Evolutionary conservation across 2,888 invertebrate genomes (phyloP).

Genomic region (Hermaeophaga mercurialis): DNA sequence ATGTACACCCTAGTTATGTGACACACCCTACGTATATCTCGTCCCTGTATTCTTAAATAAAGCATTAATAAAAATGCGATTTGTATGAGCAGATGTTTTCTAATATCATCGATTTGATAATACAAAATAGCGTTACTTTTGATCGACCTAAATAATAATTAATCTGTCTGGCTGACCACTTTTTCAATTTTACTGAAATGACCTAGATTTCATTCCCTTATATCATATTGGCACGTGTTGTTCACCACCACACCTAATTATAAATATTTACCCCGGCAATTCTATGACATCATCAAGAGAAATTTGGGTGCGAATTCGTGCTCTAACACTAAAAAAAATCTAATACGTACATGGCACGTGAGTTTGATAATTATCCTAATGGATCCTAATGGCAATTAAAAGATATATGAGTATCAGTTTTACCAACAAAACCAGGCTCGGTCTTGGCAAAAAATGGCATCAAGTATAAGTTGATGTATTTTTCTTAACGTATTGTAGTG

Average conservation of each 20-base stretch:
- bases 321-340: not conserved
- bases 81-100: too few relatives aligned
- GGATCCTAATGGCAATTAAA: slow-evolving; percentile 10
- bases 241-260: slow-evolving; percentile 16
- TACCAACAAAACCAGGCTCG: not conserved
- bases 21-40: too few relatives aligned
- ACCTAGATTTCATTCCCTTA: slow-evolving; percentile 11
- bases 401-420: not conserved
- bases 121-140: too few relatives aligned
- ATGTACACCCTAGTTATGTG: too few relatives aligned
- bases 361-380: slow-evolving; percentile 20
- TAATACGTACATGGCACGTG: not conserved
- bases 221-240: not conserved
- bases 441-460: too few relatives aligned
- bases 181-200: slow-evolving; percentile 3
- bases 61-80: too few relatives aligned
- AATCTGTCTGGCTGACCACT: not conserved
- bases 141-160: too few relatives aligned
- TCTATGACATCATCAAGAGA: slow-evolving; percentile 60
- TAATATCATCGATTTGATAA: too few relatives aligned
- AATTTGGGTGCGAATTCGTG: slow-evolving; percentile 37
- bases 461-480: too few relatives aligned
- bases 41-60: too few relatives aligned
- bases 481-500: too few relatives aligned
- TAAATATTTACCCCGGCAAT: slow-evolving; percentile 2